A percentile compares a stretch with the other conserved stretches of the same genome.
These are phyloP conservation scores for Pseudorasbora parva DNA, from an alignment of 2,113 vertebrate species.

Conservation along the genomic window DNA sequence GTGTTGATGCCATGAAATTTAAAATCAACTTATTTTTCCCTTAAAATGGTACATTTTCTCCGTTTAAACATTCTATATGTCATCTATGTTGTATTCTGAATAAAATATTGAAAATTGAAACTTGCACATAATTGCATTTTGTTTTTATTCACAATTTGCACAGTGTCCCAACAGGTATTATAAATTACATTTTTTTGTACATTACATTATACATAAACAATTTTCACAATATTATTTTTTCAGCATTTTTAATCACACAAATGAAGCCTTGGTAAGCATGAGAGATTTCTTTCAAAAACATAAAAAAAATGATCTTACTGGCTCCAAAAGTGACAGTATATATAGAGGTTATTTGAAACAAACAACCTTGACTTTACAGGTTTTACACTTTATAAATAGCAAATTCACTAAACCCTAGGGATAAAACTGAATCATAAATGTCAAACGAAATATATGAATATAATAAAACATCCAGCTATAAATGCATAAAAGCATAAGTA, in stretches of 20 bases:
- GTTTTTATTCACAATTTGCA: too few species aligned
- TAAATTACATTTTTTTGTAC: neutral
- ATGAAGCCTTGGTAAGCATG: neutral
- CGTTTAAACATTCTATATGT: too few species aligned
- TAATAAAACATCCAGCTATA: neutral
- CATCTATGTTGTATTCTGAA: too few species aligned
- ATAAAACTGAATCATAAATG: conserved; percentile 39
- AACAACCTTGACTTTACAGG: neutral
- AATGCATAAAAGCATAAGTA: neutral
- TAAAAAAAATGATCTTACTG: too few species aligned
- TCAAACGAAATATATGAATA: conserved; percentile 28
- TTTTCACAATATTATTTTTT: neutral
- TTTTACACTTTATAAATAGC: conserved; percentile 3
- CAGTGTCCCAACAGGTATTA: too few species aligned
- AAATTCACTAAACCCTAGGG: conserved; percentile 18
- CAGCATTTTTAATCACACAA: neutral
- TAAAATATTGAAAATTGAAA: too few species aligned
- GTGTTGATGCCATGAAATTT: too few species aligned
- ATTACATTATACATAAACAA: too few species aligned
- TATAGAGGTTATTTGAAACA: conserved; percentile 6
- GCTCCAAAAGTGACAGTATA: neutral
- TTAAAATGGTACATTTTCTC: too few species aligned
- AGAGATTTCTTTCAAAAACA: neutral
- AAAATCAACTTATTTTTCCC: too few species aligned
- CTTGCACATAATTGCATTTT: too few species aligned